Evolutionary conservation across 2,888 invertebrate genomes (phyloP).

Genomic region (Himalopsyche kuldschensis): DNA sequence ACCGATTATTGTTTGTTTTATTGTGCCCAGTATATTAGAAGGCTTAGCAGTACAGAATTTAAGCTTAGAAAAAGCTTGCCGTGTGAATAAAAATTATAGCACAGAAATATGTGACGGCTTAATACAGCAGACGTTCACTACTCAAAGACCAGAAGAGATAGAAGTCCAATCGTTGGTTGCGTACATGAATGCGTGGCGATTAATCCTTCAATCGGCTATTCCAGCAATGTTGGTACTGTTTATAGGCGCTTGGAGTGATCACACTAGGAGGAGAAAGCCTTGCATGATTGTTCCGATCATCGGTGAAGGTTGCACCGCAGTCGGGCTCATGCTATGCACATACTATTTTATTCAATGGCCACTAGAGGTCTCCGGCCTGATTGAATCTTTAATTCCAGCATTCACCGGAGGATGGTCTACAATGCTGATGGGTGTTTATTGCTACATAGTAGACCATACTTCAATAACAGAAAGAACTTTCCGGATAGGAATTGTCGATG

Average conservation of each 20-base stretch:
- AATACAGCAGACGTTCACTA: conserved; percentile 46
- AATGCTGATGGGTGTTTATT: conserved; percentile 61
- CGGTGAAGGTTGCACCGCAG: conserved; percentile 58
- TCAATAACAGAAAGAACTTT: conserved; percentile 62
- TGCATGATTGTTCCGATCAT: conserved; percentile 60
- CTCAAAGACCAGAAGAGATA: conserved; percentile 48
- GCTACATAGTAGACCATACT: conserved; percentile 64
- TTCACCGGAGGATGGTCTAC: conserved; percentile 62
- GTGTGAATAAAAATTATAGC: conserved; percentile 55
- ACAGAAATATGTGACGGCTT: conserved; percentile 56
- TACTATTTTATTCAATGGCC: conserved; percentile 61
- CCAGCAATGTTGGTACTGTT: conserved; percentile 61
- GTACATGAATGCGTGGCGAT: conserved; percentile 59
- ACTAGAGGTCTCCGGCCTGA: conserved; percentile 57
- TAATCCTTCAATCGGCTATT: conserved; percentile 58
- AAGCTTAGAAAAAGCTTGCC: conserved; percentile 62
- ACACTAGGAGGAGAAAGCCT: conserved; percentile 60
- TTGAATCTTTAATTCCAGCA: conserved; percentile 60
- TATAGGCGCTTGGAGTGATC: conserved; percentile 66
- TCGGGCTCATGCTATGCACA: conserved; percentile 57
- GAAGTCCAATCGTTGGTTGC: conserved; percentile 54
- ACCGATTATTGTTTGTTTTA: conserved; percentile 74
- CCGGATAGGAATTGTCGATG: conserved; percentile 61
- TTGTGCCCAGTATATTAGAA: conserved; percentile 58
- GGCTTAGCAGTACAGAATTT: conserved; percentile 55